Base-by-base conservation (phyloP, 1,140 invertebrate genomes). In the Dendroctonus valens region DNA sequence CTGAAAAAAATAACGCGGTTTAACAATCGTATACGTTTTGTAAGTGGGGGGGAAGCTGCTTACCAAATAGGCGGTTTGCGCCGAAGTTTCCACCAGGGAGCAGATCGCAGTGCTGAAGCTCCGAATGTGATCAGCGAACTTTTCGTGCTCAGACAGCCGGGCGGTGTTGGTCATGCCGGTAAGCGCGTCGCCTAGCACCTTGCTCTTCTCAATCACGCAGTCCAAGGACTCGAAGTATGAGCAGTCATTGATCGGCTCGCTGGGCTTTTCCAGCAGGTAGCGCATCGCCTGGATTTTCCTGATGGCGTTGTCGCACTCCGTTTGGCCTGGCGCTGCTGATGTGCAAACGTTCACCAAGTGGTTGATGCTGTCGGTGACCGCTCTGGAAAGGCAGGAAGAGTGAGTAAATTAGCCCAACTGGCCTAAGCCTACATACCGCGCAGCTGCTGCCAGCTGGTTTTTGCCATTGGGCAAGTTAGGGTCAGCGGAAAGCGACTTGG, bases 231-330 rank as follows among this genome's bases (percentile, higher is more conserved):
- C 95, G 79, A 95, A 98, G 81, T 98, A 99, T 0, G 90, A 89
- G 52, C 87, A 85, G 70, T 94, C 92, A 74, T 86, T 96, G 59
- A 98, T 84, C 0, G 96, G 93, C 77, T 97, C 91, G 58, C 84
- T 87, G 1, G 95, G 92, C 79, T 94, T 89, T 66, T 95, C 90
- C 38, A 98, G 80, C 42, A 97, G 81, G 5, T 89, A 87, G 12
- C 87, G 84, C 80, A 93, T 89, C 46, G 91, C 88, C 77, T 95
- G 88, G 65, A 98, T 97, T 75, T 92, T 92, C 60, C 94, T 84
- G n/a, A 98, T 89, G 3, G 97, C 96, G 76, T 93, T 96, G 75
- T 97, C 95, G 79, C 96, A 98, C 75, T 99, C 97, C 76, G 94
- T 96, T 81, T 97, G 94, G 0, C 96, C 69, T 78, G 94, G 92